Evolutionary conservation across 2,888 invertebrate species (phyloP), one percentile per base, ranked within the genome.

Genomic region (Chymomyza caudatula): DNA sequence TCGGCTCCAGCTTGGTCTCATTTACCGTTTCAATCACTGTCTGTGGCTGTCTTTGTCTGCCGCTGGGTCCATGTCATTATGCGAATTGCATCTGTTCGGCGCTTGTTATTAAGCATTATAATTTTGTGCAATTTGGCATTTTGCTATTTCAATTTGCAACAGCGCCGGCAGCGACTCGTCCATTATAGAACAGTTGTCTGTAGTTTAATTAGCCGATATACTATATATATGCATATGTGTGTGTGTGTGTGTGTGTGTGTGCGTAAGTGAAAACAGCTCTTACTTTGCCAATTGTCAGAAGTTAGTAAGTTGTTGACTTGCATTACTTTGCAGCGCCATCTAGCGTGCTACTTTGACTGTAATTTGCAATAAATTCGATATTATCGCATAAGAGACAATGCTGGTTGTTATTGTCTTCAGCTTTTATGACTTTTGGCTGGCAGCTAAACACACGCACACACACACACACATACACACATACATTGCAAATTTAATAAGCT

Each of bases 41-140:
- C 15, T 44, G 44, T 44, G n/a, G n/a, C n/a, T n/a, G n/a, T n/a
- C n/a, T n/a, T n/a, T 44, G 37, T 37, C 37, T 37, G 37, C 37
- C 53, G 71, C 56, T 65, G 25, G 17, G 74, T 67, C 74, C 62
- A 74, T 74, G 74, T 67, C 71, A 65, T 68, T 63, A 61, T 72
- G 58, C 4, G 19, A 8, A 53, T 69, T 13, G 57, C 37, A 55
- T 29, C 6, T 13, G 42, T 53, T 20, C 55, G 61, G 52, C 19
- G 70, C 19, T 59, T 55, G 56, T 22, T 44, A 59, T 49, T 66
- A 67, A 63, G 58, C 67, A 66, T 63, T 55, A 65, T 74, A 71
- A 74, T 74, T 74, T 63, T 44, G 13, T 49, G 58, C 64, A 74
- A 68, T 74, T 74, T 73, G 57, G 22, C 59, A 53, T 60, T 64